Evolutionary conservation across 2,797 vertebrate species (phyloP), one percentile per base, ranked within the genome.

Genomic region (Onychomys arenicola): DNA sequence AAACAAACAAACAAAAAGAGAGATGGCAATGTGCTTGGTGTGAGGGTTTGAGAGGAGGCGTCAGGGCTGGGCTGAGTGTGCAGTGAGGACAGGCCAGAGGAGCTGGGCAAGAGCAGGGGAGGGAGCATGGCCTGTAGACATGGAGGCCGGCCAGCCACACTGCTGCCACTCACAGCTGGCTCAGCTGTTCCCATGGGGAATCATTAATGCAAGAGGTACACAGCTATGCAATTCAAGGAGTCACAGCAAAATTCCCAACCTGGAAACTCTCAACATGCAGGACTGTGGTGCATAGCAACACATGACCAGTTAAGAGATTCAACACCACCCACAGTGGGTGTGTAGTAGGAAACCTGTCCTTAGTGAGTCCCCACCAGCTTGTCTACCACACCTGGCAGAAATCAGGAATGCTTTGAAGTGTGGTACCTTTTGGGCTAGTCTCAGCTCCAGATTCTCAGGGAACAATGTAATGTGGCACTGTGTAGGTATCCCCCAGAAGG

Each of bases 141-240:
- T 5, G 1, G 37, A 34, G 1, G 7, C n/a, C 57, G 27, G 11
- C 5, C 4, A 2, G 52, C n/a, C 49, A 1, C 8, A 19, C 78
- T 40, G 0, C 46, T 2, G 46, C 46, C 14, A 43, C 13, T 27
- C 57, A 34, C 37, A 4, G 10, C 1, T 7, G 23, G n/a, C 9
- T 8, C 0, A 2, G n/a, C 12, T 5, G 0, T 2, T 11, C 71
- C 13, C 52, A 9, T 1, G 43, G 52, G 34, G 57, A 52, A 16
- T 16, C 27, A 37, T 2, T 49, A 23, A 89, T 43, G 21, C 27
- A 43, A 7, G 52, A 4, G 2, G 27, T n/a, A 12, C 23, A 37
- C 23, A 59, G 2, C 27, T 29, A 16, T 43, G 23, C 2, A 43
- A 61, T 61, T 61, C 55, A 29, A 12, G 49, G 49, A 49, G 34